Conservation (phyloP, 2,113 vertebrate genomes). For the Recurvirostra avosetta region DNA sequence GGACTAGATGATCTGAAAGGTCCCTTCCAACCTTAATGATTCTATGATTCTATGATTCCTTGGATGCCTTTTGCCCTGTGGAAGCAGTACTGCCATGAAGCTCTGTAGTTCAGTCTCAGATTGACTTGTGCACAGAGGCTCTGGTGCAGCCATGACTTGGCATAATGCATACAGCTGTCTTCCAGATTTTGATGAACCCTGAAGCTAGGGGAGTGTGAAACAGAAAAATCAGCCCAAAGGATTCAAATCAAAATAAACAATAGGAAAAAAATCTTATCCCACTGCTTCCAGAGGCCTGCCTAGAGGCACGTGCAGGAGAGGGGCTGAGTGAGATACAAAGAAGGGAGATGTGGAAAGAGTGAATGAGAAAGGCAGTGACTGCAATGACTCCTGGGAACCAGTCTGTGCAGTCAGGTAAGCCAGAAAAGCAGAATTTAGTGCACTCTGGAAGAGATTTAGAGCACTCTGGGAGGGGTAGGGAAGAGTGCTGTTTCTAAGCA, state of each 20-base stretch:
- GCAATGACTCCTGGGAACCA: not conserved
- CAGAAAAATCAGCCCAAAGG: not conserved
- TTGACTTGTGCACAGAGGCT: not conserved
- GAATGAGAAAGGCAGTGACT: not conserved
- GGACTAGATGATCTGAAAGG: too few relatives aligned
- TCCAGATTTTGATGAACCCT: not conserved
- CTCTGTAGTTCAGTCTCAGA: not conserved
- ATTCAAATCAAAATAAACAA: not conserved
- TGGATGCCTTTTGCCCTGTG: not conserved
- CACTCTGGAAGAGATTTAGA: not conserved
- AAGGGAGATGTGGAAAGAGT: not conserved
- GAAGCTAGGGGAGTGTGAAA: not conserved
- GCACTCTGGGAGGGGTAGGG: not conserved
- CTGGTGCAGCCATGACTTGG: conserved; percentile 3
- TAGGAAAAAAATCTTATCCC: not conserved
- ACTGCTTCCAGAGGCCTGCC: not conserved
- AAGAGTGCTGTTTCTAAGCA: not conserved
- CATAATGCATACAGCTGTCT: not conserved
- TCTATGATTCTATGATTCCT: too few relatives aligned
- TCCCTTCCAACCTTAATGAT: too few relatives aligned
- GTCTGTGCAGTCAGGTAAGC: conserved; percentile 10
- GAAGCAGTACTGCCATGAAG: not conserved
- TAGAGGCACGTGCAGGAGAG: not conserved
- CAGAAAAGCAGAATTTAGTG: not conserved
- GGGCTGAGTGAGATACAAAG: not conserved